Conservation (phyloP, 92 coral and sea anemone species). For the Umimayanthus kanabou region DNA sequence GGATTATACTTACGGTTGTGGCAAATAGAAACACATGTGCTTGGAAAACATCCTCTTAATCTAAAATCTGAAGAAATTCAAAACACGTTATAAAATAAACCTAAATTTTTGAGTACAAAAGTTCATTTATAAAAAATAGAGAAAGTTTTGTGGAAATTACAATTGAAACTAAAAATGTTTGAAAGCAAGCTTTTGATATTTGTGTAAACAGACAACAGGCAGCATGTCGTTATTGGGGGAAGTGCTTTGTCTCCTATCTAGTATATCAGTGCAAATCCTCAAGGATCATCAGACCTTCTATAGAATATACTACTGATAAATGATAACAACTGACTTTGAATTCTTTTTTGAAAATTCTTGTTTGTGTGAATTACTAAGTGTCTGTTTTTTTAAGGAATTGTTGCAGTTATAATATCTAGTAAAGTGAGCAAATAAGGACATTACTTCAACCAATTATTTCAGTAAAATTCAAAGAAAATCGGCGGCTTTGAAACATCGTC, state of each 20-base stretch:
- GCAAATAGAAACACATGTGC: neutral
- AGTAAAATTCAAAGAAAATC: no score
- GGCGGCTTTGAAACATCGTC: neutral
- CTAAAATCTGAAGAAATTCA: neutral
- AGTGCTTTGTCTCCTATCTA: neutral
- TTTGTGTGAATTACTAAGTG: no score
- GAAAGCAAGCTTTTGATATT: neutral
- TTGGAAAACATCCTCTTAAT: neutral
- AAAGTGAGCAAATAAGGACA: neutral
- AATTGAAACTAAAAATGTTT: neutral
- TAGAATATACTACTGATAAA: neutral
- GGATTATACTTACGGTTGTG: neutral
- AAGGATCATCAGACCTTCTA: neutral
- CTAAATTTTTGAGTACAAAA: no score
- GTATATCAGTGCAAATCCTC: neutral
- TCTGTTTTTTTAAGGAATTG: neutral
- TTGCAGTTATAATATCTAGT: no score
- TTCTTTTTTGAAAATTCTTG: no score
- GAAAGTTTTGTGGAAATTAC: no score
- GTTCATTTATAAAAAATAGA: no score
- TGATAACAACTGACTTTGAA: neutral
- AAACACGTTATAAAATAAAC: neutral
- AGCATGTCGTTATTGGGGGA: neutral
- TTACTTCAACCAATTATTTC: neutral
- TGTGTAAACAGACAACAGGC: neutral